Percentiles rank a stretch among this genome's conserved stretches.
Evolutionary conservation across 2,113 vertebrate species (phyloP).

Genomic region (Barbus barbus): DNA sequence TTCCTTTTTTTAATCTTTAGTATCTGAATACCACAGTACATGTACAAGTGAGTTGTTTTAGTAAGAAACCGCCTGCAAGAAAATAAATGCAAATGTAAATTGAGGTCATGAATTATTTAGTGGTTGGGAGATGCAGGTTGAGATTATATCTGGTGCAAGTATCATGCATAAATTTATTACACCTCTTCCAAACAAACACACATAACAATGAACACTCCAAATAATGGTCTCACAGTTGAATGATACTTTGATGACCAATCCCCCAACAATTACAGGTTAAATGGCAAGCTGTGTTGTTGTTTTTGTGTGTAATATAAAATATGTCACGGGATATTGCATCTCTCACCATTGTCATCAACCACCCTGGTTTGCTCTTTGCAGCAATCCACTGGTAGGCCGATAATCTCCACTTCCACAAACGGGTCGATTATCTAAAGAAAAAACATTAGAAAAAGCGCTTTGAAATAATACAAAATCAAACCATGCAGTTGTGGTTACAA

Average conservation of each 20-base stretch:
- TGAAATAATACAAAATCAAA: neutral
- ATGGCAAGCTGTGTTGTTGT: neutral
- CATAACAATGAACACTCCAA: neutral
- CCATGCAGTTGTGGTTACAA: neutral
- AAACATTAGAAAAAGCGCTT: neutral
- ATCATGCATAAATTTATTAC: slow-evolving; percentile 59
- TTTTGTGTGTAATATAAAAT: neutral
- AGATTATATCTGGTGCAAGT: slow-evolving; percentile 8
- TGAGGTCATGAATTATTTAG: slow-evolving; percentile 65
- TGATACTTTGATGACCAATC: slow-evolving; percentile 11
- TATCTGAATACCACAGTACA: neutral
- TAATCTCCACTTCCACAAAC: slow-evolving; percentile 97
- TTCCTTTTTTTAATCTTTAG: neutral
- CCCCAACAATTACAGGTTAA: neutral
- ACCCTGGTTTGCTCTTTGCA: slow-evolving; percentile 94
- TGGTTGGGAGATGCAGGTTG: slow-evolving; percentile 42
- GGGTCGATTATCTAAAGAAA: slow-evolving; percentile 91
- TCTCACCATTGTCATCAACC: slow-evolving; percentile 95
- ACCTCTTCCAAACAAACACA: slow-evolving; percentile 26
- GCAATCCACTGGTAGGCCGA: slow-evolving; percentile 92
- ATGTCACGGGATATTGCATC: neutral
- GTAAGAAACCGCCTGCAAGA: neutral
- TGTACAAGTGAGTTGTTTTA: neutral
- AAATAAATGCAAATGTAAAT: neutral
- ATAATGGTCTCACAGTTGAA: neutral